Base-by-base conservation (phyloP, 2,888 invertebrate genomes). In the Drosophila pegasa region DNA sequence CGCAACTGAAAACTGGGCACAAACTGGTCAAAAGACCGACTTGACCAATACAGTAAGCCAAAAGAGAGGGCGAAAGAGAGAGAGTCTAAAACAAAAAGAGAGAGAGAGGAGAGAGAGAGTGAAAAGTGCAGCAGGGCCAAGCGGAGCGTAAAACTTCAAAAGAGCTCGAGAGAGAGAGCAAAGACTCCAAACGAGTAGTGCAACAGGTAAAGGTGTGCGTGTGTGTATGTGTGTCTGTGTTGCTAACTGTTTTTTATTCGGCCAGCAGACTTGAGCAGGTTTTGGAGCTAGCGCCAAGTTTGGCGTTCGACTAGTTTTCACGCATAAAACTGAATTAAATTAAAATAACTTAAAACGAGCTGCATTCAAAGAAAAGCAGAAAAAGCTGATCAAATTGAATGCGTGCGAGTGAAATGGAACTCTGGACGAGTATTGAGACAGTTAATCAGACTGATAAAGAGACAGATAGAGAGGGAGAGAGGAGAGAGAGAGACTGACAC, bases 281-380 rank as follows among this genome's bases (percentile, higher is more conserved):
- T 57, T 51, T 45, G n/a, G 55, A 55, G 59, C 18, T 5, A 37
- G 45, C 59, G 54, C 58, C 71, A 51, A 56, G 67, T 80, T 78
- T 71, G 83, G 78, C 83, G 69, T 74, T 83, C 76, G 74, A 83
- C 87, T 66, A 86, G 83, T 86, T 86, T 86, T 83, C 73, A 80
- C 78, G 83, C 83, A 85, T 78, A 67, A 83, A 82, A 76, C 67
- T 76, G 78, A 76, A 84, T 82, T 76, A 61, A 70, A 84, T 84
- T 83, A 86, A 86, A 77, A 69, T 54, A 68, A 71, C 63, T 69
- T 67, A 22, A 45, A 29, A 7, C 52, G 50, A 58, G 76, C 37
- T 76, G 68, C 64, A 72, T 52, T 65, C 61, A 64, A 73, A 62
- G 65, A 73, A 73, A 72, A 56, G 37, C 57, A 50, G 51, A 45